A percentile compares a stretch with the other conserved stretches of the same genome.
Evolutionary conservation across 2,113 vertebrate species (phyloP).

Genomic region (Xenus cinereus): DNA sequence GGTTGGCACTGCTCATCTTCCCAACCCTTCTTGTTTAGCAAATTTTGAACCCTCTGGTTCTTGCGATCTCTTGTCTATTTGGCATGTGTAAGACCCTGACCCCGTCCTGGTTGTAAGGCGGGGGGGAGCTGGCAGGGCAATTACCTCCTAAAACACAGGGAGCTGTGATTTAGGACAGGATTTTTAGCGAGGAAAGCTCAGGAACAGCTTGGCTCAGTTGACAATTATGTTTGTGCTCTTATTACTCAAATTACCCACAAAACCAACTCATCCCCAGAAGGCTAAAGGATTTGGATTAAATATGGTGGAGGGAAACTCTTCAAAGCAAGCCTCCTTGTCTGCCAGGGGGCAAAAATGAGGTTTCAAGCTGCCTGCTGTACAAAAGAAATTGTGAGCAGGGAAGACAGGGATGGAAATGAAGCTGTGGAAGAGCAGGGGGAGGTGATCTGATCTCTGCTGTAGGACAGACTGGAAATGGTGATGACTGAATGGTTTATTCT

Average conservation of each 20-base stretch:
- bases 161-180: not conserved
- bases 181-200: not conserved
- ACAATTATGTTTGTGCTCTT: not conserved
- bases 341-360: not conserved
- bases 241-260: not conserved
- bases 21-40: not conserved
- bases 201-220: not conserved
- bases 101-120: not conserved
- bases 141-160: not conserved
- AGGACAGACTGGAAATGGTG: not conserved
- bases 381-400: not conserved
- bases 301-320: not conserved
- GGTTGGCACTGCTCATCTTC: not conserved
- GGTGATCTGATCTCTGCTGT: not conserved
- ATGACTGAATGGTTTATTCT: not conserved
- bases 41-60: not conserved
- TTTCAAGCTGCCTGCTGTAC: not conserved
- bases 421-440: not conserved
- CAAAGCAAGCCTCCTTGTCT: slow-evolving; percentile 1
- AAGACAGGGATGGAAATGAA: not conserved
- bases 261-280: not conserved
- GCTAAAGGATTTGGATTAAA: not conserved
- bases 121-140: not conserved
- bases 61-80: not conserved
- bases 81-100: not conserved